Conservation (phyloP, 2,113 vertebrate species). For the Oryzias javanicus region DNA sequence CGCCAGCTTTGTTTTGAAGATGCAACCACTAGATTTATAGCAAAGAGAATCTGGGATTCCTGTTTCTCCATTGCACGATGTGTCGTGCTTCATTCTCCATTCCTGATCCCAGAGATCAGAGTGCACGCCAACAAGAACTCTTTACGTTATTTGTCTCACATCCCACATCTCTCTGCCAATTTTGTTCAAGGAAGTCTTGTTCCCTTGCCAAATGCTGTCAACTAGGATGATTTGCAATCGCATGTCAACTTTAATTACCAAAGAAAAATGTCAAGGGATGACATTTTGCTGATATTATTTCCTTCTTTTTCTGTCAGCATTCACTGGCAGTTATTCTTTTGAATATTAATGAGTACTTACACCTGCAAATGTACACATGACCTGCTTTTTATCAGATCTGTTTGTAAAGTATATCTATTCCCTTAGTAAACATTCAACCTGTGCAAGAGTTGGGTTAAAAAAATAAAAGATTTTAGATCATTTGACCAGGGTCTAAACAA, state of each 20-base stretch:
- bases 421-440: too few species aligned
- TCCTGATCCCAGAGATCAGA: constrained; percentile 20
- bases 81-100: not conserved
- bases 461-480: too few species aligned
- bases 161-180: not conserved
- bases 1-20: too few species aligned
- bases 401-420: too few species aligned
- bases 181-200: not conserved
- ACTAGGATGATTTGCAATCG: not conserved
- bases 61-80: not conserved
- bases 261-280: constrained; percentile 7
- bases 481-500: too few species aligned
- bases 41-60: not conserved
- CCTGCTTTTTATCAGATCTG: too few species aligned
- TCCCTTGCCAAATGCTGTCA: constrained; percentile 8
- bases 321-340: too few species aligned
- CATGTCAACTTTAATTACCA: constrained; percentile 1
- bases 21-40: not conserved
- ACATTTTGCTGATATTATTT: not conserved
- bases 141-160: not conserved
- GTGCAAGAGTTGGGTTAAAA: too few species aligned
- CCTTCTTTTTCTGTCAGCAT: not conserved
- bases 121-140: not conserved
- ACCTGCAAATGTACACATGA: too few species aligned
- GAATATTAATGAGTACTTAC: too few species aligned